phyloP scores from a whole-genome alignment of 1,140 invertebrate species.

The Calephelis virginiensis region DNA sequence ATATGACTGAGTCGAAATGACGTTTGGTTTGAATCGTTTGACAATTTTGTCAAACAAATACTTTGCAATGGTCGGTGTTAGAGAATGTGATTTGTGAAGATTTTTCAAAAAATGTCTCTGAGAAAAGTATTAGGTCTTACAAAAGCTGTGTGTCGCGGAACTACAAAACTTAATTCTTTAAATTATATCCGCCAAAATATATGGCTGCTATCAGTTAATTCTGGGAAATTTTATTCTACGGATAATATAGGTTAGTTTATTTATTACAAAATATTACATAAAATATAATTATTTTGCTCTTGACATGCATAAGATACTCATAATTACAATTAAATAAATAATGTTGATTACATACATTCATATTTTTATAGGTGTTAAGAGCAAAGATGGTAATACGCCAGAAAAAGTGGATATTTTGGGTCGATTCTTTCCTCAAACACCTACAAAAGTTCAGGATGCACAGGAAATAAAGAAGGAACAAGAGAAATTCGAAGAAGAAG shows the following conservation, averaged over 20 bases:
- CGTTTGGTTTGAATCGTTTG: too few species aligned
- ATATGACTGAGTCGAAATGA: too few species aligned
- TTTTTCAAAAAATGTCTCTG: conserved; percentile 54
- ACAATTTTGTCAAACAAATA: background rate
- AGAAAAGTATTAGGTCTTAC: conserved; percentile 64
- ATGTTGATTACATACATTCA: conserved; percentile 1
- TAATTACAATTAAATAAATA: background rate
- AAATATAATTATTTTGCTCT: background rate
- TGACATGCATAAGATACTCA: too few species aligned
- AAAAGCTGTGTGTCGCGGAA: conserved; percentile 50
- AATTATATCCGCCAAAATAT: conserved; percentile 54
- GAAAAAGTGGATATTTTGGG: conserved; percentile 70
- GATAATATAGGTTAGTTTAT: conserved; percentile 69
- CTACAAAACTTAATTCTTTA: conserved; percentile 42
- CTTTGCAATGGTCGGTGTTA: conserved; percentile 21
- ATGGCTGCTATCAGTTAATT: conserved; percentile 50
- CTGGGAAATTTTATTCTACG: conserved; percentile 54
- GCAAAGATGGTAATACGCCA: conserved; percentile 41
- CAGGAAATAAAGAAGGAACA: conserved; percentile 71
- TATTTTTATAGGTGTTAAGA: conserved; percentile 47
- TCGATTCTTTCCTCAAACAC: conserved; percentile 67
- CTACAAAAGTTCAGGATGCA: conserved; percentile 47
- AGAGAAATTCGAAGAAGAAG: conserved; percentile 72
- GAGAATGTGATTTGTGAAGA: conserved; percentile 52
- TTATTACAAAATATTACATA: conserved; percentile 8